Evolutionary conservation across 2,888 invertebrate genomes (phyloP), one percentile per base, ranked within the genome.

Genomic region (Amitus sp.): DNA sequence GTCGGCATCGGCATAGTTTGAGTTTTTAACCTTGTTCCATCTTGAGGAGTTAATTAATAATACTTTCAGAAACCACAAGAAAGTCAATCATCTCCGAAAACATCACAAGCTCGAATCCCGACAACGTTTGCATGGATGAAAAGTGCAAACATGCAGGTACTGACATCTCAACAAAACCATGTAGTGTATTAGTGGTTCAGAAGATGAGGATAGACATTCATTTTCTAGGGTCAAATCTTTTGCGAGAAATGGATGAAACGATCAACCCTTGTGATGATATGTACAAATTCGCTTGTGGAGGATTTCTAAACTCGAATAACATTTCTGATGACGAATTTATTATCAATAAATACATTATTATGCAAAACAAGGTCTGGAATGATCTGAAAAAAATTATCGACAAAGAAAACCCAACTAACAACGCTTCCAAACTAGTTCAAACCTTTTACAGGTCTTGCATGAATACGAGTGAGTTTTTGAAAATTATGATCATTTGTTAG

Each of bases 71-170:
- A n/a, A n/a, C n/a, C n/a, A n/a, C n/a, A n/a, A n/a, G n/a, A n/a
- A n/a, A n/a, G n/a, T n/a, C n/a, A n/a, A n/a, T n/a, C n/a, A n/a
- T n/a, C n/a, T n/a, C n/a, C n/a, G n/a, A n/a, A 77, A 60, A 70
- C 69, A 15, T 72, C 73, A 34, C n/a, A 34, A 0, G 74, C 79
- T 1, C 66, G 76, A 1, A n/a, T n/a, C n/a, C n/a, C n/a, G 78
- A 84, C 5, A 78, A 84, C 12, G 77, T 92, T 12, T 95, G 95
- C 81, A 85, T 89, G 56, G 86, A 88, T 0, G 85, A 90, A 6
- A 94, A 92, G 71, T 95, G 95, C 83, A 86, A 95, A 48, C 90
- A 91, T 76, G 89, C 92, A 73, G 90, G 90, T 90, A 77, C 78
- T 46, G 7, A 23, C 7, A 23, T 23, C 23, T 23, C 23, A 23